Evolutionary conservation across 1,140 invertebrate species (phyloP).

Genomic region (Oedothorax gibbosus): DNA sequence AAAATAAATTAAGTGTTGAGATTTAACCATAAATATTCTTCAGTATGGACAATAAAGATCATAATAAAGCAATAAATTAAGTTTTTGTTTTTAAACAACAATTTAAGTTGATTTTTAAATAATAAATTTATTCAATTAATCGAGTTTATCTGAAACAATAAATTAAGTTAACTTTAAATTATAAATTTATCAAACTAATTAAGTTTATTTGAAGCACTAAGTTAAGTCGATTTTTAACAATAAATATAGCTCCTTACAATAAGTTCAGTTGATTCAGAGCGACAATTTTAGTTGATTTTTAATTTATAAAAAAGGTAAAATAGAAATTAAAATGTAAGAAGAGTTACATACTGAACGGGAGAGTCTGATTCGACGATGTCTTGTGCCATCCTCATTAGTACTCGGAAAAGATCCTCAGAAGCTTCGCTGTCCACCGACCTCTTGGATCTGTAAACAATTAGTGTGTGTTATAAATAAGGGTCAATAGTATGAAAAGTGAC

Average conservation of each 20-base stretch:
- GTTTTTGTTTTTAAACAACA: no score
- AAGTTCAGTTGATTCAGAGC: not conserved
- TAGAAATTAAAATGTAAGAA: not conserved
- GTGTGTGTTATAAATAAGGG: no score
- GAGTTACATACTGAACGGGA: constrained; percentile 9
- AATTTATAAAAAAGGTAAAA: not conserved
- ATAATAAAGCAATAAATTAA: no score
- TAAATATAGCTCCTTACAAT: not conserved
- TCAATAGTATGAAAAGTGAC: no score
- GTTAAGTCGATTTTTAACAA: not conserved
- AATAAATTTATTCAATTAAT: no score
- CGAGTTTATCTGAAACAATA: no score
- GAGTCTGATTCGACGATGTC: constrained; percentile 10
- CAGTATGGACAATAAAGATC: no score
- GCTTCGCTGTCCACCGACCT: constrained; percentile 38
- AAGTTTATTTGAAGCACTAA: not conserved
- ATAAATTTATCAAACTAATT: not conserved
- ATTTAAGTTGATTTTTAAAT: no score
- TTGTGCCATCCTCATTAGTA: constrained; percentile 44
- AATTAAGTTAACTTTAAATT: not conserved
- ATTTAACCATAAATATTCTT: no score
- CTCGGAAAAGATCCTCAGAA: constrained; percentile 23
- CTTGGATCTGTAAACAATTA: constrained; percentile 22
- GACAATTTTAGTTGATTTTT: not conserved
- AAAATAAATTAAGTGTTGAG: no score